Evolutionary conservation across 2,888 invertebrate species (phyloP), one percentile per base, ranked within the genome.

Genomic region (Escarpia spicata): DNA sequence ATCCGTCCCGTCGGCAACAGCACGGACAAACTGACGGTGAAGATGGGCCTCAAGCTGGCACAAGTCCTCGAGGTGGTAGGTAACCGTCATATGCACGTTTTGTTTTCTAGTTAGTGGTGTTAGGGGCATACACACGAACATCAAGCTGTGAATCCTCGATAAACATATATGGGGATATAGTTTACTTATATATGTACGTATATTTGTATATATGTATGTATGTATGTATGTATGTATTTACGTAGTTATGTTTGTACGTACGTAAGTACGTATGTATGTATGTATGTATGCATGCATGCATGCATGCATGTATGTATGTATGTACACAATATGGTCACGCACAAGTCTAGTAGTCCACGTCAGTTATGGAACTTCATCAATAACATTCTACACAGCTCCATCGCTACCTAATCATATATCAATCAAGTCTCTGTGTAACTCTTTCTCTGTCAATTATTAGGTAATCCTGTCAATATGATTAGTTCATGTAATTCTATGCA

Each of bases 1-100:
- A 91, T 91, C 43, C 44, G 91, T 37, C 91, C 91, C 44, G 91
- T 91, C 37, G 91, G 91, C 3, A 91, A 91, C 58, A 91, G 91
- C 52, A 91, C 91, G 2, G 91, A 91, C 58, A 91, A 91, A 91
- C 91, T 91, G 58, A 91, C 91, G 15, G 91, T 91, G 26, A 91
- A 91, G 52, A 91, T 91, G 91, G 91, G 91, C 4, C 58, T 91
- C 15, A 91, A 91, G 58, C 91, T 91, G 15, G 91, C 91, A 3
- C 91, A 91, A 45, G 91, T 91, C 15, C 52, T 91, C 37, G 91
- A 91, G 0, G 91, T 91, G 91, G 91, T 91, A 37, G 43, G 91
- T 91, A 26, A 26, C 75, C 26, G 75, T 75, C 75, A 75, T 2
- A 26, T 6, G 75, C 75, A 26, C n/a, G 75, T 26, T 75, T 75